Percentiles rank a stretch among this genome's conserved stretches.
phyloP scores from a whole-genome alignment of 2,888 invertebrate genomes.

The Xanthorhoe spadicearia region DNA sequence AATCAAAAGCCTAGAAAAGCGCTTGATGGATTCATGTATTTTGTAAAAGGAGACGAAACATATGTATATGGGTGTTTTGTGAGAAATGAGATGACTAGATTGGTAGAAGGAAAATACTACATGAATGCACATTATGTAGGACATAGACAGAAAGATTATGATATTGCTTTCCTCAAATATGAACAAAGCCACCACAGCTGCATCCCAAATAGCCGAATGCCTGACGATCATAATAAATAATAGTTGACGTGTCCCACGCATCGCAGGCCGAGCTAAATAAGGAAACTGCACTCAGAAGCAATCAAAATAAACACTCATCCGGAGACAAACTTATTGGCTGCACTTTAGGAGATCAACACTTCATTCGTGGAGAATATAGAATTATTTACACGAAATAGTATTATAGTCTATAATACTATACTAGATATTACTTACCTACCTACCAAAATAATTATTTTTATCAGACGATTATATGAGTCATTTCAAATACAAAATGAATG shows the following conservation, averaged over 20 bases:
- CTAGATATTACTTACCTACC: too few relatives aligned
- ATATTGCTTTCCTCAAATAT: constrained; percentile 7
- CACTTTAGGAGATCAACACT: not conserved
- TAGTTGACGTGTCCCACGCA: constrained; percentile 53
- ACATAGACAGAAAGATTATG: too few relatives aligned
- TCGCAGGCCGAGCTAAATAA: constrained; percentile 59
- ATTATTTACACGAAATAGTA: not conserved
- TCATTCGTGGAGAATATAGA: not conserved
- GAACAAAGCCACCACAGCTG: constrained; percentile 20
- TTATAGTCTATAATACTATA: too few relatives aligned
- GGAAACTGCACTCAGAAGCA: constrained; percentile 63
- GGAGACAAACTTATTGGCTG: constrained; percentile 26
- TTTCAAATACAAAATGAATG: too few relatives aligned
- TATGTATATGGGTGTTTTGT: too few relatives aligned
- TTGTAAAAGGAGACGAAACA: too few relatives aligned
- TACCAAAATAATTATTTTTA: not conserved
- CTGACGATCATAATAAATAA: constrained; percentile 46
- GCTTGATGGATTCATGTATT: too few relatives aligned
- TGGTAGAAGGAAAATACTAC: too few relatives aligned
- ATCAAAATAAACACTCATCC: constrained; percentile 43
- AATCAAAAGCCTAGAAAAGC: not conserved
- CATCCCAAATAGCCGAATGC: constrained; percentile 25
- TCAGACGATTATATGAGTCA: not conserved
- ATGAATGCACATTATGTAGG: too few relatives aligned
- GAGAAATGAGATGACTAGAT: too few relatives aligned